Conservation (phyloP, 2,888 invertebrate genomes). For the Cryptosula pallasiana region DNA sequence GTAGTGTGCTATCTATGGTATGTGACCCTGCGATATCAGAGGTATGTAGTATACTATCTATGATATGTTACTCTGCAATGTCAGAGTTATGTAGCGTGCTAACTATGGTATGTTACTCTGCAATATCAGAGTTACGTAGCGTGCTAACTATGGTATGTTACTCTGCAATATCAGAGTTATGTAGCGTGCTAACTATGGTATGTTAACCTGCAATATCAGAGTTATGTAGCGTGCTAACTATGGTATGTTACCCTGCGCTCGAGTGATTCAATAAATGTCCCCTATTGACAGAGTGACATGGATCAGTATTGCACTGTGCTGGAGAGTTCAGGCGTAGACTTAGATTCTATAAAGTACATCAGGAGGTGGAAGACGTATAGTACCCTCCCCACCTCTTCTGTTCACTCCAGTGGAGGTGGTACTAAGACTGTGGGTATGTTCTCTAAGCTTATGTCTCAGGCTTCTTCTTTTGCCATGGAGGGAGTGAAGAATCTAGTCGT, state of each 20-base stretch:
- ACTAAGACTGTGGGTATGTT: slow-evolving; percentile 98
- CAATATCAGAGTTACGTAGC: background rate
- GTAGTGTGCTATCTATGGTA: background rate
- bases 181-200: background rate
- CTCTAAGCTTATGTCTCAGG: slow-evolving; percentile 91
- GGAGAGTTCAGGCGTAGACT: slow-evolving; percentile 74
- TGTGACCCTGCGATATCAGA: background rate
- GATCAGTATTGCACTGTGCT: slow-evolving; percentile 77
- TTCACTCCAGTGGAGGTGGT: slow-evolving; percentile 70
- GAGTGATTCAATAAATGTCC: too few species aligned
- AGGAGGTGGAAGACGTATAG: slow-evolving; percentile 86
- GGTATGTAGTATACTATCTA: background rate
- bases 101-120: background rate
- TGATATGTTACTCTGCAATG: background rate
- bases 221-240: background rate
- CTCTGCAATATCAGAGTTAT: background rate
- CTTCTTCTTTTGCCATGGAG: slow-evolving; percentile 97
- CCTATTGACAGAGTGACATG: slow-evolving; percentile 64
- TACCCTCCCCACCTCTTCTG: slow-evolving; percentile 68
- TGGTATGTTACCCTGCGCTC: background rate
- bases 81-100: background rate
- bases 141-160: too few species aligned
- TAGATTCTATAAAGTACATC: slow-evolving; percentile 78
- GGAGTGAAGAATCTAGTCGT: slow-evolving; percentile 98
- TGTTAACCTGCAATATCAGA: background rate